Conservation (phyloP, 2,888 invertebrate genomes). For the Lasius fuliginosus region DNA sequence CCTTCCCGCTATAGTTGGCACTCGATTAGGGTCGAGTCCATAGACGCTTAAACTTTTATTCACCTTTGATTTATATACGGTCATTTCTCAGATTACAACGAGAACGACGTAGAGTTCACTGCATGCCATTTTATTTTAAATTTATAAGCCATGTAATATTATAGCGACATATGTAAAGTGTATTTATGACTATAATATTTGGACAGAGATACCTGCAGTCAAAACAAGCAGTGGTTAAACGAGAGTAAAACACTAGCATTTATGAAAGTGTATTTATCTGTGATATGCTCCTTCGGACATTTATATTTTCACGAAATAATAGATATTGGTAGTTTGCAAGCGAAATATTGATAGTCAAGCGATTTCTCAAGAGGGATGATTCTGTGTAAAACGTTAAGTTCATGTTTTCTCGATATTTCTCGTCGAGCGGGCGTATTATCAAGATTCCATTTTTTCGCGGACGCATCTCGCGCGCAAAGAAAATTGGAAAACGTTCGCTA, state of each 20-base stretch:
- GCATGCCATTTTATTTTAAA: not conserved
- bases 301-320: not conserved
- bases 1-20: conserved; percentile 2
- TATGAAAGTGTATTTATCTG: not conserved
- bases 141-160: not conserved
- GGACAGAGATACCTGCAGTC: not conserved
- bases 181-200: not conserved
- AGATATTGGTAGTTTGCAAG: not conserved
- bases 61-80: conserved; percentile 32
- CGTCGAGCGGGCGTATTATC: not conserved
- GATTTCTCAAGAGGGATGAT: conserved; percentile 18
- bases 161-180: not conserved
- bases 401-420: conserved; percentile 18
- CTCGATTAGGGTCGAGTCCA: conserved; percentile 64
- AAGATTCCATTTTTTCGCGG: conserved; percentile 25
- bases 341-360: conserved; percentile 9
- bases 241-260: not conserved
- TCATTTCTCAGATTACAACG: not conserved
- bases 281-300: not conserved
- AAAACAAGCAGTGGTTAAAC: not conserved
- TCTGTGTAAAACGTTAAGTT: not conserved
- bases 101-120: not conserved
- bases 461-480: not conserved
- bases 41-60: conserved; percentile 63
- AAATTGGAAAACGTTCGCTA: conserved; percentile 55